Percentiles rank a stretch among this genome's conserved stretches.
Evolutionary conservation across 1,140 invertebrate genomes (phyloP).

Genomic region (Nephila pilipes): DNA sequence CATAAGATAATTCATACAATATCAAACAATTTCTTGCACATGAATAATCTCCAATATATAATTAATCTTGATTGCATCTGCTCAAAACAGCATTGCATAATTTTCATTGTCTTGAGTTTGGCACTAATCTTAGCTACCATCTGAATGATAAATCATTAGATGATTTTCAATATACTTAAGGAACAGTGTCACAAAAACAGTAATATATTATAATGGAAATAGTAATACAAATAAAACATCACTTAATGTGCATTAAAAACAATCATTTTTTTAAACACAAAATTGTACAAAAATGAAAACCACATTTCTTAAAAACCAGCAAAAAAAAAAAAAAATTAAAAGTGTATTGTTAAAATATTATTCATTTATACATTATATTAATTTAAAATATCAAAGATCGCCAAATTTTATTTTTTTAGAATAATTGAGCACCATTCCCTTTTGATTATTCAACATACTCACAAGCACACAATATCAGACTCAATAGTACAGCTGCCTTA

Average conservation of each 20-base stretch:
- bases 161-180: background rate
- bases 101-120: conserved; percentile 6
- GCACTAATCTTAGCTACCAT: background rate
- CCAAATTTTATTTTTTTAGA: too few relatives aligned
- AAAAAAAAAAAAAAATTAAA: too few relatives aligned
- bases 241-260: background rate
- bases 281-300: background rate
- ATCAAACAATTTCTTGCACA: background rate
- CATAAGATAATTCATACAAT: background rate
- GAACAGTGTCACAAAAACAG: background rate
- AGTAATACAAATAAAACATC: background rate
- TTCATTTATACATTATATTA: too few relatives aligned
- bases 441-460: background rate
- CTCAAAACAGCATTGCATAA: background rate
- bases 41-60: background rate
- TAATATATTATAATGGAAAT: background rate
- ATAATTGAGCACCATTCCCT: background rate
- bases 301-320: background rate
- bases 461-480: background rate
- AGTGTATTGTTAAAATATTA: too few relatives aligned
- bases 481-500: background rate
- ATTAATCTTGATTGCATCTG: background rate
- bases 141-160: background rate
- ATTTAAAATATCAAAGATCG: too few relatives aligned
- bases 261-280: background rate